Conservation (phyloP, 2,113 vertebrate species). For the Notechis scutatus region DNA sequence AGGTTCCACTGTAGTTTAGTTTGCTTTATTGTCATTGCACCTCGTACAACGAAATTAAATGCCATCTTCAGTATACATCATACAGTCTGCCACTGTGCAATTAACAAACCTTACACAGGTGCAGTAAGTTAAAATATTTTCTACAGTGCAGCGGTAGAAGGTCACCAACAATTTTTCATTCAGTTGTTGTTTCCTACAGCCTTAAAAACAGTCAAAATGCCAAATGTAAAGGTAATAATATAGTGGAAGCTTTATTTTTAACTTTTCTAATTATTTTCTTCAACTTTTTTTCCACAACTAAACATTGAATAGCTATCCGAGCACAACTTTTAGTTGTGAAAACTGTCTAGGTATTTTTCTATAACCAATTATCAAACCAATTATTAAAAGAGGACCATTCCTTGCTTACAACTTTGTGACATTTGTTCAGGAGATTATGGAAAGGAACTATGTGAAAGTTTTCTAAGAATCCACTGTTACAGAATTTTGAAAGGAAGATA, state of each 20-base stretch:
- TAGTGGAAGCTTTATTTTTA: background rate
- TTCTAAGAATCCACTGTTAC: background rate
- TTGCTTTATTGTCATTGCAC: too few relatives aligned
- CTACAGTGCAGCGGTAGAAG: too few relatives aligned
- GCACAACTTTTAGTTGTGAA: background rate
- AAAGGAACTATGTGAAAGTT: background rate
- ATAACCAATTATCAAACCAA: background rate
- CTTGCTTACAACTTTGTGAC: background rate
- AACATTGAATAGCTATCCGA: background rate
- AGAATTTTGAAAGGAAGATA: background rate
- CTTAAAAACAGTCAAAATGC: background rate
- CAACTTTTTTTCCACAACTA: background rate
- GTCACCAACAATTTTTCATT: too few relatives aligned
- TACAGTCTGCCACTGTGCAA: too few relatives aligned
- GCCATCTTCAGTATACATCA: too few relatives aligned
- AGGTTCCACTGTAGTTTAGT: too few relatives aligned
- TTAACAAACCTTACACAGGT: too few relatives aligned
- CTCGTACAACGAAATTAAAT: too few relatives aligned
- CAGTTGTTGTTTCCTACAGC: too few relatives aligned
- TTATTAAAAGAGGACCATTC: background rate
- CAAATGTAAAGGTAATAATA: background rate
- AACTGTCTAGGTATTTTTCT: background rate
- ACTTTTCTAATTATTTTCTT: background rate
- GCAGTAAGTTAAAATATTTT: too few relatives aligned
- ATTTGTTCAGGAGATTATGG: background rate